These are phyloP conservation scores for Cossypha caffra DNA, from an alignment of 2,797 vertebrate species.

Conservation along the genomic window DNA sequence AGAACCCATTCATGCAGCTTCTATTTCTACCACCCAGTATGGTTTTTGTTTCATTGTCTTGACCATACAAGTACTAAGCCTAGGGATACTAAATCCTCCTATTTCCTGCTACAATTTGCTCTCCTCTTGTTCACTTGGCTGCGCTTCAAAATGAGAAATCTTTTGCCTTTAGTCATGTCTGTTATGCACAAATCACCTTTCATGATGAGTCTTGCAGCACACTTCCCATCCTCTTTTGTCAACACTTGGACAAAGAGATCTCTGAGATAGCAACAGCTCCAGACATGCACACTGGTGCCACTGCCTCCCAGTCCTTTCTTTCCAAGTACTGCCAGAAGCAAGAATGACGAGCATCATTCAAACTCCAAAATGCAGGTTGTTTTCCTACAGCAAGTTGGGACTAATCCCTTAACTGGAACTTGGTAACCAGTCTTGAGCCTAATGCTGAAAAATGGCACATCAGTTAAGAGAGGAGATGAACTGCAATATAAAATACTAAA, in stretches of 20 bases:
- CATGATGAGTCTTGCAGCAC: constrained; percentile 25
- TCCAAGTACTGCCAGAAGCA: not conserved
- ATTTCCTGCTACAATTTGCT: not conserved
- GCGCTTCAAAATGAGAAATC: not conserved
- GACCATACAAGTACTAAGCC: not conserved
- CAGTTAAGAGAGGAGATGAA: not conserved
- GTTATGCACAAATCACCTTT: not conserved
- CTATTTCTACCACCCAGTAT: not conserved
- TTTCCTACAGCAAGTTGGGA: not conserved
- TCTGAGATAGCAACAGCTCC: not conserved
- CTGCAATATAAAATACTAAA: not conserved
- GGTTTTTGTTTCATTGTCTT: not conserved
- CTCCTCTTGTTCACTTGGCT: not conserved
- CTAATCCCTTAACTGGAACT: not conserved
- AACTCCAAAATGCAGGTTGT: not conserved
- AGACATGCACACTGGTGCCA: not conserved
- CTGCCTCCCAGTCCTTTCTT: not conserved
- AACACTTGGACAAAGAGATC: not conserved
- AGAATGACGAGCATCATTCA: not conserved
- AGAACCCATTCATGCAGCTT: not conserved
- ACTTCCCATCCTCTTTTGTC: not conserved
- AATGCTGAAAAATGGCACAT: not conserved
- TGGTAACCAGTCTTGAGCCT: not conserved
- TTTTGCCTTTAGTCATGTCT: constrained; percentile 5
- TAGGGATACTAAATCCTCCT: not conserved